Conservation (phyloP, 2,113 vertebrate species). For the Anthoscopus minutus region DNA sequence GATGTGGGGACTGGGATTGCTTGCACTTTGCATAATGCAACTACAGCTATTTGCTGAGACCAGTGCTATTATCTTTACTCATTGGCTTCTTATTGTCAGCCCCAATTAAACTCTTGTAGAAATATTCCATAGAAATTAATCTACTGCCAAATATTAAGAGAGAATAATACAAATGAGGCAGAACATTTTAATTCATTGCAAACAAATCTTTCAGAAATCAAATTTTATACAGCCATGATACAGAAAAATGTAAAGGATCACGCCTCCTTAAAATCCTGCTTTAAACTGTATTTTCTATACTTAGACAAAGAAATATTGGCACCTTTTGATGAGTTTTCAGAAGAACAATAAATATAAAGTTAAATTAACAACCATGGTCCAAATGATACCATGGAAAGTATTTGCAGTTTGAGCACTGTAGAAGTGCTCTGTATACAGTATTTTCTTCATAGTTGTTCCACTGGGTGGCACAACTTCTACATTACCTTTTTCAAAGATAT, state of each 20-base stretch:
- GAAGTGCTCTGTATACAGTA: not conserved
- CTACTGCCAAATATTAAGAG: not conserved
- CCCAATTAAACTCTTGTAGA: not conserved
- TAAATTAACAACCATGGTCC: not conserved
- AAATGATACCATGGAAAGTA: not conserved
- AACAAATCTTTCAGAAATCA: not conserved
- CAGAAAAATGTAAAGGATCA: not conserved
- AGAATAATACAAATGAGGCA: not conserved
- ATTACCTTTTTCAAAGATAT: not conserved
- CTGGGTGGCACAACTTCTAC: slow-evolving; percentile 56
- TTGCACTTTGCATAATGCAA: not conserved
- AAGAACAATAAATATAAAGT: not conserved
- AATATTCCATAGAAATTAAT: not conserved
- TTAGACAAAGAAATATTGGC: not conserved
- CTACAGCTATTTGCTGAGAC: not conserved
- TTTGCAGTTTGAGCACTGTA: not conserved
- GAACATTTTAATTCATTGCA: not conserved
- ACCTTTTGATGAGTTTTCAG: not conserved
- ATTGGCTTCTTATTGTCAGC: not conserved
- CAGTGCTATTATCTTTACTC: not conserved
- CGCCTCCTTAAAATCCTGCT: not conserved
- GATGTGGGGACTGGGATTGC: not conserved
- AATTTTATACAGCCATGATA: not conserved
- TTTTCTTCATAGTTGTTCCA: slow-evolving; percentile 49
- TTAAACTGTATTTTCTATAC: not conserved